Percentiles rank a stretch among this genome's conserved stretches.
phyloP scores from a whole-genome alignment of 2,888 invertebrate genomes.

The Monopis laevigella region DNA sequence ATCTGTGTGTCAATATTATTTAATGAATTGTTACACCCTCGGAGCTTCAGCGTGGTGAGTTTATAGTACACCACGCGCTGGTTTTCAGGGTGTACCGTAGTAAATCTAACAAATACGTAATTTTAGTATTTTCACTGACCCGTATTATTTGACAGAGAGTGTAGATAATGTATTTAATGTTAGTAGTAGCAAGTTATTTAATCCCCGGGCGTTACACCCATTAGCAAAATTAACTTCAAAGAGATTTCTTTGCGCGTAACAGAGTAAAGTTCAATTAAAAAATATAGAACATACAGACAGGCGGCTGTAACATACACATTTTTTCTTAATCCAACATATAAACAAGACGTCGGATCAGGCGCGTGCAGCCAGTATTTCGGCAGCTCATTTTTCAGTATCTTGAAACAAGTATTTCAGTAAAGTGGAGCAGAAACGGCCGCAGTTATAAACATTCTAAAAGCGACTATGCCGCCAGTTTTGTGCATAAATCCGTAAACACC shows the following conservation, averaged over 20 bases:
- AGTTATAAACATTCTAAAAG: conserved; percentile 38
- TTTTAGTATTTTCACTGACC: no score
- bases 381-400: conserved; percentile 49
- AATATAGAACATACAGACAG: conserved; percentile 28
- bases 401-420: conserved; percentile 44
- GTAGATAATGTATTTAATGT: no score
- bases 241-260: background rate
- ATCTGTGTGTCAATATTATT: no score
- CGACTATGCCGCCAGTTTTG: conserved; percentile 29
- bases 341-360: conserved; percentile 33
- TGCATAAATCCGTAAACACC: conserved; percentile 30
- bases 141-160: no score
- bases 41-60: no score
- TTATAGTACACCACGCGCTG: no score
- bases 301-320: conserved; percentile 25
- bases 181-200: conserved; percentile 18
- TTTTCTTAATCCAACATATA: conserved; percentile 35
- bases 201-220: conserved; percentile 10
- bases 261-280: conserved; percentile 14
- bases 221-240: conserved; percentile 12
- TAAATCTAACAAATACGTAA: no score
- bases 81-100: no score
- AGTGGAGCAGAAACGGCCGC: conserved; percentile 33
- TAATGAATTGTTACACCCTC: no score
- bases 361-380: conserved; percentile 39